Evolutionary conservation across 2,888 invertebrate species (phyloP), one percentile per base, ranked within the genome.

Genomic region (Meandrusa payeni): DNA sequence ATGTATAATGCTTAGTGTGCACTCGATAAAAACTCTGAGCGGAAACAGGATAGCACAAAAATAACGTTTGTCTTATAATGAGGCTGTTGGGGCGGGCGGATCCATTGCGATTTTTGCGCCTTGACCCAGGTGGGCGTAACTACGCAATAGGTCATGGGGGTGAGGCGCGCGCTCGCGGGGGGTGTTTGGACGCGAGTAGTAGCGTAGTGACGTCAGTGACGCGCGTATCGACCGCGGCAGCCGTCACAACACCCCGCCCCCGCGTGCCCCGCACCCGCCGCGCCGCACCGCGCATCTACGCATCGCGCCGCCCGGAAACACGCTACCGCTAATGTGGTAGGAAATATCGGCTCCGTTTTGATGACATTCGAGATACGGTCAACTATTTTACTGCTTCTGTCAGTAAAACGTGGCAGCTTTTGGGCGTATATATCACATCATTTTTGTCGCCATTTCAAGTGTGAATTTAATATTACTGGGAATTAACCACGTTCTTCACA

Each of bases 131-230:
- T 81, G 77, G 79, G 78, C 70, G 79, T 71, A 67, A 64, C 71
- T 66, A 62, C 80, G 78, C 77, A 78, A 77, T 82, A 82, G 83
- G 83, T 85, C 82, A 82, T 61, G 61, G 64, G 80, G 72, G 72
- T 57, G 65, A 50, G 59, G 55, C 43, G 63, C 41, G 67, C 51
- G 68, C 55, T 57, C 57, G 64, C 52, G 53, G 59, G 74, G 76
- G 72, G 69, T 66, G 83, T 83, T 85, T 85, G 81, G 81, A 75
- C 78, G 80, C 80, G 79, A 74, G 81, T 85, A 86, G 85, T 85
- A 85, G 77, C 79, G 85, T 87, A 83, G 75, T 86, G 87, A 85
- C 86, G 87, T 87, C 85, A 85, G 64, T 48, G 75, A 64, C 78
- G 70, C 68, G 70, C 73, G 64, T 82, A 81, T 82, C 82, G 82